Evolutionary conservation across 2,797 vertebrate species (phyloP), one percentile per base, ranked within the genome.

Genomic region (Hippoglossus hippoglossus): DNA sequence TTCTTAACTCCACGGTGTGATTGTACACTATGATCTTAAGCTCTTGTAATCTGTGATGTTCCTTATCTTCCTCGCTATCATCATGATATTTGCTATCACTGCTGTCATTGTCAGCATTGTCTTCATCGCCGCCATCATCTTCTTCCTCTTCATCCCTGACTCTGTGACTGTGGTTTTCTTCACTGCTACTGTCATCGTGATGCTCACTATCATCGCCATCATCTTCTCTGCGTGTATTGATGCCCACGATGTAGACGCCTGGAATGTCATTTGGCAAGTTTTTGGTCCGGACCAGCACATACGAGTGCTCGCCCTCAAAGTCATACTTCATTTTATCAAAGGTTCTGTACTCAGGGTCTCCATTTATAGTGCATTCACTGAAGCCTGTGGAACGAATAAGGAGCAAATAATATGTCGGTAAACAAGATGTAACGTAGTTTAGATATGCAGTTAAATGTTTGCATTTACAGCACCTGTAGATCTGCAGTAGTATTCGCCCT

Each of bases 1-100:
- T 84, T 77, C 76, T 92, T 72, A 97, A 91, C 67, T 86, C 61
- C 80, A 97, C 90, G 0, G 93, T 94, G 71, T 96, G 94, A 79
- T 92, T 92, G 80, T 96, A 96, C 71, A 96, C 95, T 12, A 80
- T 80, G 77, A 96, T 77, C n/a, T 88, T 89, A 16, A 97, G 56
- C 73, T 91, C 92, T 49, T 85, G 90, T 24, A 95, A 83, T 61
- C 36, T 49, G 67, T 74, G 60, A 81, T 65, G 39, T 49, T 87
- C 22, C 70, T 74, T 62, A 7, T 2, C 18, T 5, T 89, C 68
- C 0, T 82, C 57, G 25, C 73, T 77, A 26, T 75, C 26, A 0
- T 56, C 51, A 22, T 34, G 10, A 3, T 73, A n/a, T 12, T 64
- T 44, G 18, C 78, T 41, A 7, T 88, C 72, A 5, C 72, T 50